Evolutionary conservation across 2,113 vertebrate species (phyloP).

Genomic region (Paraplagusia blochii): DNA sequence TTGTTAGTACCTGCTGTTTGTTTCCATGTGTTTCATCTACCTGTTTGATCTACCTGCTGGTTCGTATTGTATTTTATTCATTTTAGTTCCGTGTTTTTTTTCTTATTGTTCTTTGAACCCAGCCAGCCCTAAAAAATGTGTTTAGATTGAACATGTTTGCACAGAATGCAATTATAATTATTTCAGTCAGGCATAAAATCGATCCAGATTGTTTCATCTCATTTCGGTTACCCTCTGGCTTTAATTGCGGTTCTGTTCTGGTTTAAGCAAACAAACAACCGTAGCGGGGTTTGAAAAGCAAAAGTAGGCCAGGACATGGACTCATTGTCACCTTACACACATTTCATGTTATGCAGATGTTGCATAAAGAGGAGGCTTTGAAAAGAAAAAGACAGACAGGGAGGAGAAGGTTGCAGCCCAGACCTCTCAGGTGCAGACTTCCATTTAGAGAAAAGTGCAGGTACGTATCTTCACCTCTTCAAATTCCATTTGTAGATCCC

Average conservation of each 20-base stretch:
- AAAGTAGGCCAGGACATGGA: not conserved
- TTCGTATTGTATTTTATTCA: too few species aligned
- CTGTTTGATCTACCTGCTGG: too few species aligned
- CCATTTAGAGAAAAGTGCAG: conserved; percentile 49
- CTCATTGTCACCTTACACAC: not conserved
- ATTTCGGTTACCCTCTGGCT: not conserved
- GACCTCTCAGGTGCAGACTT: conserved; percentile 36
- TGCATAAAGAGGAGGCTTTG: not conserved
- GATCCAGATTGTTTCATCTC: not conserved
- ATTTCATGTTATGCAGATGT: conserved; percentile 4
- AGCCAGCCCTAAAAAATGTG: not conserved
- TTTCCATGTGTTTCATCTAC: too few species aligned
- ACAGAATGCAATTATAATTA: not conserved
- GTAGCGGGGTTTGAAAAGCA: not conserved
- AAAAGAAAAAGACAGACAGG: conserved; percentile 1
- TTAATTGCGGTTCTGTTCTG: not conserved
- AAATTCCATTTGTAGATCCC: conserved; percentile 54
- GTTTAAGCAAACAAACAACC: conserved; percentile 5
- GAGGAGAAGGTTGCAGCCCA: conserved; percentile 9
- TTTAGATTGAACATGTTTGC: conserved; percentile 1
- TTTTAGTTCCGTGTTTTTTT: not conserved
- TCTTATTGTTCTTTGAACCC: too few species aligned
- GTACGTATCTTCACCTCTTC: conserved; percentile 40
- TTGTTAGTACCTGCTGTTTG: not conserved
- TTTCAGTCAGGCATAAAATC: not conserved